Base-by-base conservation (phyloP, 2,797 vertebrate genomes). In the Lagorchestes hirsutus region DNA sequence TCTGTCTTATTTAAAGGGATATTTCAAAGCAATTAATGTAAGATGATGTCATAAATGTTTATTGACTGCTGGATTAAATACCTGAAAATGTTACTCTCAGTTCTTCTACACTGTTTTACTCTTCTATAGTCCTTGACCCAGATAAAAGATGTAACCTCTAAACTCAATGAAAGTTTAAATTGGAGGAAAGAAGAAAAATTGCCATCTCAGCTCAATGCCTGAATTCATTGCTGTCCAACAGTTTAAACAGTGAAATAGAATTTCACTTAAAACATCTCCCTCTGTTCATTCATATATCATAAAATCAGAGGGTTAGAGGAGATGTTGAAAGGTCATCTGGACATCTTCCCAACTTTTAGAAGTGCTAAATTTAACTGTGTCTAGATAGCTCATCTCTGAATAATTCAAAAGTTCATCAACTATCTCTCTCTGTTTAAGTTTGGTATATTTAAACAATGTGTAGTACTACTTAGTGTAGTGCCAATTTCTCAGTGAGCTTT, bases 81-180 rank as follows among this genome's bases (percentile, higher is more conserved):
- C 50, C 95, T 91, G 95, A 97, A 92, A 95, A 96, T 93, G 95
- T 92, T 95, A 59, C 92, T 95, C 94, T 95, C 74, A 6, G 92
- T 50, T 90, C n/a, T 95, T 58, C 67, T 93, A 92, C 16, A 90
- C 97, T 91, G 74, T 57, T 90, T 92, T 95, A 93, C 92, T 94
- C 91, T 96, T 95, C 93, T 94, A 55, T 95, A 94, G 95, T 92
- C 96, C 95, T 98, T 98, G 97, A 97, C 97, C 97, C 94, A 97
- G 92, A 97, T 96, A 97, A 97, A 97, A 96, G 94, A 96, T 98
- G 96, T 93, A 92, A 96, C 97, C 97, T 97, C 93, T 56, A 97
- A 97, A 97, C 96, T 97, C 93, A 94, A 55, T 95, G 92, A 92
- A 97, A 97, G 56, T 91, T 96, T 59, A 95, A 67, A 91, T 59